Percentiles rank a stretch among this genome's conserved stretches.
These are phyloP conservation scores for Uria lomvia DNA, from an alignment of 2,113 vertebrate genomes.

Conservation along the genomic window DNA sequence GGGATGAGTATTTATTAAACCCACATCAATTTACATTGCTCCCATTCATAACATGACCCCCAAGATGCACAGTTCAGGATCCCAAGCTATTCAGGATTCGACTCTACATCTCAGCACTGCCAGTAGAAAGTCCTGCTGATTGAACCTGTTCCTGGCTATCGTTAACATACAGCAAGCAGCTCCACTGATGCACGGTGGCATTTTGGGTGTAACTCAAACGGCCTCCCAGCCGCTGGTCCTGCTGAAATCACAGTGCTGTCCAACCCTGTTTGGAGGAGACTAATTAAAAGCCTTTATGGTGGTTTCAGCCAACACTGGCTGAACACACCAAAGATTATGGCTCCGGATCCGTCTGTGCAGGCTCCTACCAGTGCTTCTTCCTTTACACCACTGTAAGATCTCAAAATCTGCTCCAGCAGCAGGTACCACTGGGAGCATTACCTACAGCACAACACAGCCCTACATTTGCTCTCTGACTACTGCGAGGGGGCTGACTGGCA, in stretches of 20 bases:
- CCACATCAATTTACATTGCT: not conserved
- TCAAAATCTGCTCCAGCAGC: not conserved
- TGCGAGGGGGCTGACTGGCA: not conserved
- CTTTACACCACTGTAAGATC: not conserved
- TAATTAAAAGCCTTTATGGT: not conserved
- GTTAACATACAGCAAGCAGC: fast-evolving
- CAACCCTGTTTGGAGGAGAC: not conserved
- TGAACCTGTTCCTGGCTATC: not conserved
- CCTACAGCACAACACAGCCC: not conserved
- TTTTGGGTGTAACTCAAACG: not conserved
- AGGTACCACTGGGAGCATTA: not conserved
- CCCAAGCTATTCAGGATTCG: not conserved
- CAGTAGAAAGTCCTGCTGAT: not conserved
- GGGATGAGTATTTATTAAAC: not conserved
- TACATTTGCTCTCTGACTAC: not conserved
- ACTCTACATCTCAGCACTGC: not conserved
- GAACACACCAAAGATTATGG: not conserved
- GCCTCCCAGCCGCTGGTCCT: not conserved
- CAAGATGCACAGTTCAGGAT: not conserved
- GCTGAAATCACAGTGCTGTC: not conserved
- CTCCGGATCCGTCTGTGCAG: not conserved
- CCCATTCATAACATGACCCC: not conserved
- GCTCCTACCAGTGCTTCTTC: not conserved
- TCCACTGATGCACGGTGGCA: not conserved
- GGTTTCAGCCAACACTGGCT: not conserved